Base-by-base conservation (phyloP, 2,113 vertebrate genomes). In the Echinops telfairi region DNA sequence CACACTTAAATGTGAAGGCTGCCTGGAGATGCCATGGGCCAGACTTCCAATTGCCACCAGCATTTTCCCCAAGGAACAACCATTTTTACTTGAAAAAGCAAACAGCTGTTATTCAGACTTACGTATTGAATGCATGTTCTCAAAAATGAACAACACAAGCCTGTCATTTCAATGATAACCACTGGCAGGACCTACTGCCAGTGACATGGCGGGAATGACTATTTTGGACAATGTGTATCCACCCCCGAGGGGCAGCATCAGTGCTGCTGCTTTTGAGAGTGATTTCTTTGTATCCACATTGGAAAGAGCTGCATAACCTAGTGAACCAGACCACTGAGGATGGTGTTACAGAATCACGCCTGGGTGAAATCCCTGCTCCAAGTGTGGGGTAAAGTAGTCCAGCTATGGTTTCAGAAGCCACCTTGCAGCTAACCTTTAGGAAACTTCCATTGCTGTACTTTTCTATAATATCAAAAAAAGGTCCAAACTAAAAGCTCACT, bases 61-160 rank as follows among this genome's bases (percentile, higher is more conserved):
- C 86, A 79, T 89, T 57, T 86, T 40, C 0, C 1, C 2, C 4
- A 19, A 86, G 64, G 31, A 94, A 57, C 25, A 93, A 93, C 22
- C 36, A 93, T 79, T 89, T 93, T 87, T 76, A 70, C 47, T 76
- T 89, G 4, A 81, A 71, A 91, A 23, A 91, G 2, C 36, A 89
- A 91, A 92, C 57, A n/a, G 31, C 8, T 64, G 58, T 85, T 94
- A 68, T 86, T 95, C 38, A 89, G 58, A 91, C 20, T 20, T 86
- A 6, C 1, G 27, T 77, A 91, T 66, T 4, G 29, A 27, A 60
- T 9, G 82, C 19, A 62, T 76, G 70, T 93, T 79, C 33, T 79
- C 36, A 86, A 89, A 83, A 95, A 76, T n/a, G 70, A 70, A 90
- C 64, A 91, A 53, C 47, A 11, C 47, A 53, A 53, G 47, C 47